Base-by-base conservation (phyloP, 1,140 invertebrate genomes). In the Leptopilina clavipes region DNA sequence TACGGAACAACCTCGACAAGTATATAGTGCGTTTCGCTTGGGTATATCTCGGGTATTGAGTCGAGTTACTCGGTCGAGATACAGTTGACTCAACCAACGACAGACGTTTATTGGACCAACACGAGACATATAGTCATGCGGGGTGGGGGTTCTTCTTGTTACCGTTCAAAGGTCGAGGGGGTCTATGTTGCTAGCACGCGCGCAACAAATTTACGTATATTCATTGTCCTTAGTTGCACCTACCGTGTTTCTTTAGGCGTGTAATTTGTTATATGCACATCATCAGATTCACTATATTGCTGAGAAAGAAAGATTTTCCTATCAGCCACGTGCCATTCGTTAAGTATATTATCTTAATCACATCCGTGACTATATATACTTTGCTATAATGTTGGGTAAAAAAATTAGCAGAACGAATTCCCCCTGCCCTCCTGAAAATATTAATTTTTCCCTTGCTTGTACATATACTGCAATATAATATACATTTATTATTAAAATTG, bases 31-130 rank as follows among this genome's bases (percentile, higher is more conserved):
- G 71, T 76, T 80, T 76, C 72, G 40, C 71, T 71, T 71, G 76
- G 70, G 9, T 40, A 40, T 83, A 81, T 81, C 76, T 74, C 77
- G 82, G 74, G 74, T 59, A 82, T 81, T 76, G 72, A 79, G 77
- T 75, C 71, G 31, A 81, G 37, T 77, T 72, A 65, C 72, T 82
- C 75, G 78, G 77, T 82, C 76, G 79, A 81, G 76, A 83, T 82
- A 81, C 83, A 79, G 78, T 83, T 82, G 81, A 83, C 78, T 84
- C 80, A 54, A 78, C 77, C 74, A 74, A 70, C 77, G 72, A 73
- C 48, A 74, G 65, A 78, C 76, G 78, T 82, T 85, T 84, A 84
- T 85, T 84, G 83, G 80, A 75, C 82, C 84, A 83, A 85, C 84
- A 83, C 17, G 56, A 70, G 52, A 70, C 44, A 37, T n/a, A n/a